Percentiles rank a stretch among this genome's conserved stretches.
Conservation (phyloP, 2,888 invertebrate genomes). For the Drosophila recens region DNA sequence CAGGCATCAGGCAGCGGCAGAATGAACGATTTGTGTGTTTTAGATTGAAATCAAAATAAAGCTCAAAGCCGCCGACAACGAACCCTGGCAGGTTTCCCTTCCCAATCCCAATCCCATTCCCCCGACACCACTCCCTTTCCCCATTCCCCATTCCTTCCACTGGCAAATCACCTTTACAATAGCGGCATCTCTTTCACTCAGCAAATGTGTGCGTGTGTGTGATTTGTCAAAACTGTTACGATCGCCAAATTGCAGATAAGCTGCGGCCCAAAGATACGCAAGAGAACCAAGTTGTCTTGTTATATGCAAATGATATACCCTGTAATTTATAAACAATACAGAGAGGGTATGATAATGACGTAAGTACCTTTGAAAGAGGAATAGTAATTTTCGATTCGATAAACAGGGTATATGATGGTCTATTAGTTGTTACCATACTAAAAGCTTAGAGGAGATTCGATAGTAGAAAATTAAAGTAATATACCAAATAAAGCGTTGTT, state of each 20-base stretch:
- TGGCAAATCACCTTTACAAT: slow-evolving; percentile 43
- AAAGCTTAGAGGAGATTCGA: too few species aligned
- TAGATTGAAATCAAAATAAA: slow-evolving; percentile 81
- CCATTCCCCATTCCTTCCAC: background rate
- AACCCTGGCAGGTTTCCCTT: slow-evolving; percentile 56
- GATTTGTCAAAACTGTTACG: slow-evolving; percentile 81
- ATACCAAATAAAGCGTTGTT: background rate
- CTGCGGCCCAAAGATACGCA: slow-evolving; percentile 28
- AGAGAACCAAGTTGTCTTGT: slow-evolving; percentile 32
- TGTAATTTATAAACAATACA: background rate
- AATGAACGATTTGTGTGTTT: slow-evolving; percentile 81
- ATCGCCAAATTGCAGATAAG: slow-evolving; percentile 77
- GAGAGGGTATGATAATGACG: background rate
- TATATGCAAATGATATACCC: slow-evolving; percentile 23
- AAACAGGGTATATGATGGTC: background rate
- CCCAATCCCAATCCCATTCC: background rate
- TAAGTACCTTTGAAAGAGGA: background rate
- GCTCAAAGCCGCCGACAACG: slow-evolving; percentile 72
- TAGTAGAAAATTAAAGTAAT: background rate
- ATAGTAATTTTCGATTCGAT: background rate
- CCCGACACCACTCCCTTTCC: background rate
- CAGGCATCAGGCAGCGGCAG: slow-evolving; percentile 55
- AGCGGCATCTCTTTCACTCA: slow-evolving; percentile 56
- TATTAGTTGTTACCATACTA: background rate
- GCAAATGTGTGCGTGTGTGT: slow-evolving; percentile 42